Evolutionary conservation across 2,113 vertebrate genomes (phyloP).

Genomic region (Phocoena phocoena): DNA sequence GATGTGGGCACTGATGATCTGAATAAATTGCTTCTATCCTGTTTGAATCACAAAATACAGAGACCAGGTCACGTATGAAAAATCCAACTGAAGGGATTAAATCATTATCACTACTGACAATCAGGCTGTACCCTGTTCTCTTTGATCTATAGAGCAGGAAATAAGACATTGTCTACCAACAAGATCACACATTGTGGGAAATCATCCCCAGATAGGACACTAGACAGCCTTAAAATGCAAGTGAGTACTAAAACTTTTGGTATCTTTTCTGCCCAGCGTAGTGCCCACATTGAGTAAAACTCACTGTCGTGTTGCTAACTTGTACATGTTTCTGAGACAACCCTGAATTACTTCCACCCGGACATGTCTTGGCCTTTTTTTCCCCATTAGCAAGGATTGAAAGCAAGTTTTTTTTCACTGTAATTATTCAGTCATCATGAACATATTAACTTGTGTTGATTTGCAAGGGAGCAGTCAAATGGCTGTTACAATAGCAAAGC

Average conservation of each 20-base stretch:
- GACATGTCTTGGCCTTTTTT: neutral
- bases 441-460: constrained; percentile 23
- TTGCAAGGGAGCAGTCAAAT: neutral
- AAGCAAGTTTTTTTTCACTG: neutral
- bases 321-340: neutral
- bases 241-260: neutral
- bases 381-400: neutral
- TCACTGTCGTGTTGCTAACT: neutral
- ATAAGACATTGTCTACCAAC: neutral
- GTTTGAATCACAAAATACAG: neutral
- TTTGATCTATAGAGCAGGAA: neutral
- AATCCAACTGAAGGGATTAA: neutral
- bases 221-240: neutral
- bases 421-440: neutral
- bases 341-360: neutral
- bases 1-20: neutral
- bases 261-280: neutral
- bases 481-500: neutral
- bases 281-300: neutral
- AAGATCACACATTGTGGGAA: neutral
- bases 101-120: neutral
- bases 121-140: neutral
- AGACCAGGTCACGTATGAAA: neutral
- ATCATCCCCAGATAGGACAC: neutral
- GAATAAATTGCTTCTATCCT: neutral